Evolutionary conservation across 2,797 vertebrate genomes (phyloP).

Genomic region (Molossus molossus): DNA sequence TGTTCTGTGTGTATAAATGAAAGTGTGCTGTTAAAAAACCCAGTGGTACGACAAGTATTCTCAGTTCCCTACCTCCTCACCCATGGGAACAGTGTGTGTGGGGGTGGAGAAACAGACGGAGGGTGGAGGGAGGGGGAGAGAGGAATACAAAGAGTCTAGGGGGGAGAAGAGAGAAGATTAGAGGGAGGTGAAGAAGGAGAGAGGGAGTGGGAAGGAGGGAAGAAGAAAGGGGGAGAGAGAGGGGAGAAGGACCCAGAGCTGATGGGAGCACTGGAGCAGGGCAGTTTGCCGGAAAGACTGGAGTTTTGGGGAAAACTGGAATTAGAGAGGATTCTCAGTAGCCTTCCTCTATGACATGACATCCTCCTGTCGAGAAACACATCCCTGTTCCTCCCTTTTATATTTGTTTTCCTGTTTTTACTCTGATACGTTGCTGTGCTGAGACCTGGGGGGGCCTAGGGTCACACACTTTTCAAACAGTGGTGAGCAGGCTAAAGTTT

Average conservation of each 20-base stretch:
- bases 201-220: neutral
- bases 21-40: neutral
- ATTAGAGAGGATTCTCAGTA: neutral
- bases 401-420: neutral
- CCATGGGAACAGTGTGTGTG: neutral
- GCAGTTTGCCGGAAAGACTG: neutral
- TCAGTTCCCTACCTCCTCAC: neutral
- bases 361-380: neutral
- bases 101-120: neutral
- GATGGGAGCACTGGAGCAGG: neutral
- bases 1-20: neutral
- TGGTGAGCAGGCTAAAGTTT: neutral
- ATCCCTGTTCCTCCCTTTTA: neutral
- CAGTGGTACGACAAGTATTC: neutral
- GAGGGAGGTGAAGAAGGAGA: neutral
- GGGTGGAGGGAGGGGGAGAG: too few species aligned
- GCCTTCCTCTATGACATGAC: neutral
- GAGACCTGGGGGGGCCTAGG: too few species aligned
- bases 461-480: neutral
- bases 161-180: neutral
- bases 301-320: neutral
- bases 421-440: neutral
- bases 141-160: neutral
- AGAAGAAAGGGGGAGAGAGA: neutral
- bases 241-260: neutral